Base-by-base conservation (phyloP, 1,140 invertebrate genomes). In the Cheumatopsyche charites region DNA sequence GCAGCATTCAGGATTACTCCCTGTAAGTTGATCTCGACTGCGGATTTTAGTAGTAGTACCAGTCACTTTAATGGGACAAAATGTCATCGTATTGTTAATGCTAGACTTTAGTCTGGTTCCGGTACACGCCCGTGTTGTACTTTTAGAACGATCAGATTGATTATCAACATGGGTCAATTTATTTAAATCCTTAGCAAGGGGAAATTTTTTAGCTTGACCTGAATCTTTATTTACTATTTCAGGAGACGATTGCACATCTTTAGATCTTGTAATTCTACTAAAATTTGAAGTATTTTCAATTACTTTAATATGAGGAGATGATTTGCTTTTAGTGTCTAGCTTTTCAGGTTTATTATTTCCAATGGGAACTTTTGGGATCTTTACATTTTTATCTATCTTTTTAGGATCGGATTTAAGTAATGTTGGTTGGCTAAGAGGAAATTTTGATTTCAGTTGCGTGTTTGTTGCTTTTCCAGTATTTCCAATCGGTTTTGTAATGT, bases 211-310 rank as follows among this genome's bases (percentile, higher is more conserved):
- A 3, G 45, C 0, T 21, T 9, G 15, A 6, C 15, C 41, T 29
- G 21, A 2, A 52, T 75, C 71, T 21, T 62, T 73, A 17, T 55
- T 62, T 13, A 63, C 55, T 13, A 55, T 67, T 3, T 75, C 74
- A 4, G 68, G 36, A 11, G 71, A 63, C 11, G 63, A 61, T 25
- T 68, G 70, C 21, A 15, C 61, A 52, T 77, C 75, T 62, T 68
- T 73, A 9, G 75, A 77, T 41, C 75, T 58, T 7, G 75, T 77
- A 2, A 77, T 61, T 55, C 75, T 70, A 62, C 36, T 69, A 25
- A 17, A 61, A 41, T 6, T 52, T 13, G 26, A 9, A 13, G 45
- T 52, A 15, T 15, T 29, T 1, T 52, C 58, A 0, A 23, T 26
- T 15, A 58, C 29, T 13, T 58, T 43, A 15, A 58, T 52, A 21